Evolutionary conservation across 2,113 vertebrate genomes (phyloP), one percentile per base, ranked within the genome.

Genomic region (Tor tambroides): DNA sequence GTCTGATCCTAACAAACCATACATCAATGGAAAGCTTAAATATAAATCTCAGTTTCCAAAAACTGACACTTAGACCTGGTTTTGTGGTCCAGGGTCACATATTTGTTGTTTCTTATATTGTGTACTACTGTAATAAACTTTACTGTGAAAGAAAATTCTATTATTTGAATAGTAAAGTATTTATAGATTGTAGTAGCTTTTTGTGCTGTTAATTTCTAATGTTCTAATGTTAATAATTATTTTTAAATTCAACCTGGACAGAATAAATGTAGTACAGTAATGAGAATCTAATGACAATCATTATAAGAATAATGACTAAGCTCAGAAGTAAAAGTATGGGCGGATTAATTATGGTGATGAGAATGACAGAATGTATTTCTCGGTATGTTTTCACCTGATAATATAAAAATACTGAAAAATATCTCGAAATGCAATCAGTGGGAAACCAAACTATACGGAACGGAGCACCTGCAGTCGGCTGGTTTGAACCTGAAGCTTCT

Each of bases 401-500:
- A 82, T 15, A 61, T 15, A 54, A 51, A 74, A 51, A 43, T 28
- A 19, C 38, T 43, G 28, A 23, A 69, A 46, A 81, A 12, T 7
- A 2, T 14, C 28, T 69, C 43, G 5, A 51, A 83, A 35, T 23
- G 41, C 65, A 49, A 83, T 51, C 43, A 71, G 63, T 51, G 28
- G 9, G 49, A 69, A 78, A 49, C 17, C 9, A 54, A 78, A 51
- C 46, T 21, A 32, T 17, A 12, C 19, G 19, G 14, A 28, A 82
- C 56, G 14, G 5, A 32, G 26, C 81, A 83, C 81, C 81, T 83
- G 81, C 81, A 54, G 43, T 83, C 81, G 32, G 81, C 69, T 51
- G 63, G 81, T 83, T 71, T 71, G 49, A 84, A 84, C 83, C 83
- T 21, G n/a, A 75, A 84, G 32, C 83, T 38, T 84, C 69, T 75